Conservation (phyloP, 2,888 invertebrate genomes). For the Lycia hirtaria region DNA sequence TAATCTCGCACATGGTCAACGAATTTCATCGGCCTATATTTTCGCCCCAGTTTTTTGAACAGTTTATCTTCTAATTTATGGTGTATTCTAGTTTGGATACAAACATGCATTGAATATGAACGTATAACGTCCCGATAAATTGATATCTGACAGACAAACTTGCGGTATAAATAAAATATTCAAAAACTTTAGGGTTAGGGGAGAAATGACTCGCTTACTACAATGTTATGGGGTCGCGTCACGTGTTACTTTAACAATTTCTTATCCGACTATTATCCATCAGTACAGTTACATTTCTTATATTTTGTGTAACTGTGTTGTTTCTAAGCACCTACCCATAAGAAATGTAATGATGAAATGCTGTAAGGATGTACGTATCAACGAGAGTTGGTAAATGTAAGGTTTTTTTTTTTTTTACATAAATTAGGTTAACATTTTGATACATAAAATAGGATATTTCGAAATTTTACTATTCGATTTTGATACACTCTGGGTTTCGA, state of each 20-base stretch:
- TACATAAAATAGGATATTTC: no score
- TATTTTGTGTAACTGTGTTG: no score
- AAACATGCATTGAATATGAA: conserved; percentile 1
- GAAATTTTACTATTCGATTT: no score
- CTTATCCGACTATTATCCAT: no score
- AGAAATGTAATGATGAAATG: no score
- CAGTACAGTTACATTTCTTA: no score
- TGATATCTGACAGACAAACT: conserved; percentile 2
- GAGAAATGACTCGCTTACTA: neutral
- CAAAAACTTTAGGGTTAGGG: neutral
- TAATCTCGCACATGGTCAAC: conserved; percentile 23
- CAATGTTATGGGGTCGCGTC: neutral
- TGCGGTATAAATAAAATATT: conserved; percentile 4
- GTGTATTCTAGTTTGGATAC: conserved; percentile 6
- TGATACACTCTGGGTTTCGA: no score
- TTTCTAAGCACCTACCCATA: no score
- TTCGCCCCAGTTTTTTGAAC: conserved; percentile 25
- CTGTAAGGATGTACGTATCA: no score
- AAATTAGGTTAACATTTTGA: no score
- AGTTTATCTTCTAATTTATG: conserved; percentile 28
- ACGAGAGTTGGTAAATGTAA: no score
- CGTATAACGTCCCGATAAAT: conserved; percentile 9
- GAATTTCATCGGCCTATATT: conserved; percentile 18
- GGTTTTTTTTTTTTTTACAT: no score
- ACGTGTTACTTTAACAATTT: neutral